These are phyloP conservation scores for Panorpa germanica DNA, from an alignment of 2,888 invertebrate species.

Conservation along the genomic window DNA sequence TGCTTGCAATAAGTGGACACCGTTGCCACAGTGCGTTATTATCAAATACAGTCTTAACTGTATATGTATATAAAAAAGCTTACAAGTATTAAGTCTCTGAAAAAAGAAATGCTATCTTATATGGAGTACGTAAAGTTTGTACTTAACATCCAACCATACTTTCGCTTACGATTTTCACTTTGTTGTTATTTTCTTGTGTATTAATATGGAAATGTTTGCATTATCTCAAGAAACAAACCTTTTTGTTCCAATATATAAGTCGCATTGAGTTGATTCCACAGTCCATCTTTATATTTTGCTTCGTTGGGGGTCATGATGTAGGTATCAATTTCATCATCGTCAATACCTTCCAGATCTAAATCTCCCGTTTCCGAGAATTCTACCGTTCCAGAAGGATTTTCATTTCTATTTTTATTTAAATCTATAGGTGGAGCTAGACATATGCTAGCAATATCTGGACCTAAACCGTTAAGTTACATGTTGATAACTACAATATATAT, in stretches of 20 bases:
- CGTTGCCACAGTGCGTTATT: no score
- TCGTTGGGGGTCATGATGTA: conserved; percentile 73
- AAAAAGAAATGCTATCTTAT: no score
- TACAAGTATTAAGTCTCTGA: no score
- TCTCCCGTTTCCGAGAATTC: conserved; percentile 25
- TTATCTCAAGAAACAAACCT: no score
- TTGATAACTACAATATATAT: no score
- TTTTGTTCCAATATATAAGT: conserved; percentile 70
- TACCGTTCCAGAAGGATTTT: conserved; percentile 12
- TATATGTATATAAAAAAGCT: conserved; percentile 15
- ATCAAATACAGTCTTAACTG: background rate
- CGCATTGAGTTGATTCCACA: conserved; percentile 82
- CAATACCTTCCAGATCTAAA: conserved; percentile 52
- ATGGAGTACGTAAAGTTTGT: no score
- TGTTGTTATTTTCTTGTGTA: no score
- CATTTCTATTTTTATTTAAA: conserved; percentile 19
- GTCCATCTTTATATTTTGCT: conserved; percentile 53
- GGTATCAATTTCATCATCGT: conserved; percentile 78
- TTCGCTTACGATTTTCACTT: no score
- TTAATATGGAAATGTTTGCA: no score
- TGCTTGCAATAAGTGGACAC: no score
- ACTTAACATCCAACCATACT: no score
- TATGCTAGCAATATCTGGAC: conserved; percentile 60
- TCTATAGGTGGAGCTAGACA: conserved; percentile 41
- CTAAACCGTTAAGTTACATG: conserved; percentile 22